Conservation (phyloP, 2,888 invertebrate species). For the Tubulanus polymorphus region DNA sequence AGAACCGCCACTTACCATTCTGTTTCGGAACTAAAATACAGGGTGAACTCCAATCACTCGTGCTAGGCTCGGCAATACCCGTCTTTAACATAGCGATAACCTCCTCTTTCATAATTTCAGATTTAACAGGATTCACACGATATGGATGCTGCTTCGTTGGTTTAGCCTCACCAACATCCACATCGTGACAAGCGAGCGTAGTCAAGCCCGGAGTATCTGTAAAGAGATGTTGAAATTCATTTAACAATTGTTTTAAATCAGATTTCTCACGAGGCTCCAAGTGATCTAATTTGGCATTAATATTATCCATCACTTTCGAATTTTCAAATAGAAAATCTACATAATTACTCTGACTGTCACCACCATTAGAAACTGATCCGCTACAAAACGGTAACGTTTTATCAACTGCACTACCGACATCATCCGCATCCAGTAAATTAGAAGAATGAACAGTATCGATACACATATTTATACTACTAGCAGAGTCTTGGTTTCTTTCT, state of each 20-base stretch:
- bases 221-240: conserved; percentile 4
- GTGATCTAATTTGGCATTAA: conserved; percentile 5
- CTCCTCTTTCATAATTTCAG: conserved; percentile 14
- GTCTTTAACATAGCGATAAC: conserved; percentile 24
- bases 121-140: conserved; percentile 11
- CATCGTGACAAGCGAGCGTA: conserved; percentile 4
- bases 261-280: not conserved
- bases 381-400: too few relatives aligned
- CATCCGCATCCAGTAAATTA: too few relatives aligned
- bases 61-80: conserved; percentile 25
- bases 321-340: too few relatives aligned
- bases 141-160: conserved; percentile 13
- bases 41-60: conserved; percentile 25
- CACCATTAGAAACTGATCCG: too few relatives aligned
- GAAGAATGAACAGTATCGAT: too few relatives aligned
- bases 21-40: conserved; percentile 7
- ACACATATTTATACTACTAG: too few relatives aligned
- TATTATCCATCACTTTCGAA: conserved; percentile 3
- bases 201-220: conserved; percentile 8
- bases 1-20: conserved; percentile 15
- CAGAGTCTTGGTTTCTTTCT: too few relatives aligned
- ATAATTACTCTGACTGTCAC: too few relatives aligned
- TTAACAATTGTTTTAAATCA: not conserved
- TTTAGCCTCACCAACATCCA: conserved; percentile 7
- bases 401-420: too few relatives aligned